Conservation (phyloP, 2,888 invertebrate genomes). For the Drosophila multiciliata region DNA sequence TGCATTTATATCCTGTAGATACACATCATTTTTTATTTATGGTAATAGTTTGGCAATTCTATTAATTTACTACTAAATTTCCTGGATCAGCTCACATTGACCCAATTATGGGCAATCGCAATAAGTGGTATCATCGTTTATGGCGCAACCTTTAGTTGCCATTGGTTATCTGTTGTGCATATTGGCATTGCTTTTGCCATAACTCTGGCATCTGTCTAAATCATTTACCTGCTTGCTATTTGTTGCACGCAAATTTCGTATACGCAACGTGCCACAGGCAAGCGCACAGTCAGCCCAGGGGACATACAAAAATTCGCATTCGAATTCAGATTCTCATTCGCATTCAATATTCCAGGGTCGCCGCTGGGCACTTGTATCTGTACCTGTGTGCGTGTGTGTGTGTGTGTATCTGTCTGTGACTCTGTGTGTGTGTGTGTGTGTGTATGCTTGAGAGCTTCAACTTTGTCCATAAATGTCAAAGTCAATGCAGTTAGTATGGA, state of each 20-base stretch:
- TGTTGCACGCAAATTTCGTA: conserved; percentile 52
- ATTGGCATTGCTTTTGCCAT: conserved; percentile 27
- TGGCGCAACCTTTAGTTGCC: conserved; percentile 14
- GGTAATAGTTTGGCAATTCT: neutral
- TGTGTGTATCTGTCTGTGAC: neutral
- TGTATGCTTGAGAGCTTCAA: neutral
- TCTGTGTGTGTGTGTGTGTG: neutral
- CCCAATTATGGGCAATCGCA: neutral
- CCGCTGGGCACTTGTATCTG: conserved; percentile 4
- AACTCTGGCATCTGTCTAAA: conserved; percentile 29
- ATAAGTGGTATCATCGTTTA: conserved; percentile 20
- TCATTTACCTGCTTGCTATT: conserved; percentile 37
- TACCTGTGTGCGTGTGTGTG: neutral
- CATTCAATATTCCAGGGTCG: conserved; percentile 49
- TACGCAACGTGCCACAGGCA: conserved; percentile 37
- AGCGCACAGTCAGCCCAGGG: conserved; percentile 22
- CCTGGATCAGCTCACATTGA: neutral
- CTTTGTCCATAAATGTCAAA: conserved; percentile 72
- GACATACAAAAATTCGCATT: conserved; percentile 22
- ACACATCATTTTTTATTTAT: conserved; percentile 1
- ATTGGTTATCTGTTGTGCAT: conserved; percentile 19
- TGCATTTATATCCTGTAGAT: neutral
- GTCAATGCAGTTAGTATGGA: conserved; percentile 69
- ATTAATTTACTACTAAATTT: conserved; percentile 13
- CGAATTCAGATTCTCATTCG: conserved; percentile 28